phyloP scores from a whole-genome alignment of 2,113 vertebrate species.

The Deroptyus accipitrinus region DNA sequence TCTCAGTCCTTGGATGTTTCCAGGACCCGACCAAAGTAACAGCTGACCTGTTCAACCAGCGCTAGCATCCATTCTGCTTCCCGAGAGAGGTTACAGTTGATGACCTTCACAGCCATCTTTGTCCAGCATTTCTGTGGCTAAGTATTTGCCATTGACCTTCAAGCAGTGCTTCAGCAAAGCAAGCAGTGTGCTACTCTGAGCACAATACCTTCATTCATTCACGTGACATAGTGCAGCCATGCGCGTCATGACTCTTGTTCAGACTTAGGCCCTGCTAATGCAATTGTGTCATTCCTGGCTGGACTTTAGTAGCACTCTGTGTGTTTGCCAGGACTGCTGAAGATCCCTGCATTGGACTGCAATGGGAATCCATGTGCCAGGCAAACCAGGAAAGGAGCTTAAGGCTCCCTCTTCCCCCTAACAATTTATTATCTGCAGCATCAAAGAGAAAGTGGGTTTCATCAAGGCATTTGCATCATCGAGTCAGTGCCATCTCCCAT shows the following conservation, averaged over 20 bases:
- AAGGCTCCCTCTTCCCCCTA: not conserved
- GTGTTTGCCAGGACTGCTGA: not conserved
- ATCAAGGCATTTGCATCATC: not conserved
- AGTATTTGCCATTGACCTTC: not conserved
- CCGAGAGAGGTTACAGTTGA: not conserved
- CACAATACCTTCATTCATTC: not conserved
- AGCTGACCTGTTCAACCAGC: not conserved
- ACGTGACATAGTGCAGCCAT: not conserved
- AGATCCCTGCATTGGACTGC: not conserved
- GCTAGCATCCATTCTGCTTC: rapidly evolving
- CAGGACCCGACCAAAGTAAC: not conserved
- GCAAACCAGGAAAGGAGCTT: not conserved
- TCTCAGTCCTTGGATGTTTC: not conserved
- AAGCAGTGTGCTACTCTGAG: not conserved
- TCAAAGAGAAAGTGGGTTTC: not conserved
- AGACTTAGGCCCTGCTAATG: not conserved
- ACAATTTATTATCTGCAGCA: not conserved
- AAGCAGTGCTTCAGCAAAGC: not conserved
- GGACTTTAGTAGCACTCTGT: not conserved
- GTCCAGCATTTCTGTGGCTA: not conserved
- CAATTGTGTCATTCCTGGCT: not conserved
- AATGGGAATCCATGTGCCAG: not conserved
- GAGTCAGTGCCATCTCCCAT: not conserved
- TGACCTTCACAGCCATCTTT: not conserved
- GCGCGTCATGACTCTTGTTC: not conserved